Base-by-base conservation (phyloP, 2,797 vertebrate species). In the Bovichtus variegatus region DNA sequence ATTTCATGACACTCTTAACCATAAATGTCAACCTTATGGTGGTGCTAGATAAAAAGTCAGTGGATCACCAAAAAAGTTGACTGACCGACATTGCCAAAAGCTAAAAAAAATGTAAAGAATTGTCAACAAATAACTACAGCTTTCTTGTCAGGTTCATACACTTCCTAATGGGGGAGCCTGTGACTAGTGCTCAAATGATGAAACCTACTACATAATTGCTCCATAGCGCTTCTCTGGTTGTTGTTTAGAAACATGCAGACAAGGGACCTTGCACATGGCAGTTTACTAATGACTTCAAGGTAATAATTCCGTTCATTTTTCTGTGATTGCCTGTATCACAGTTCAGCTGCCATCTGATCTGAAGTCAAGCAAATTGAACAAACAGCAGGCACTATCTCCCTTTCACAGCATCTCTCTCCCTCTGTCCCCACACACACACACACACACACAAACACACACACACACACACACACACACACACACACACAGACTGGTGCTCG, bases 351-450 rank as follows among this genome's bases (percentile, higher is more conserved):
- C 81, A 84, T 92, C 86, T 88, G 89, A 95, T 93, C 87, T 83
- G 80, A 88, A 87, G 78, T 93, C 87, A 81, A 80, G 87, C 87
- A 83, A 89, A 89, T 66, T 89, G 89, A 91, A 91, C 91, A 89
- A 92, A 92, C 86, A 91, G 62, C 74, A 54, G 60, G 68, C 25
- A 0, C 84, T 92, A 89, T 93, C 89, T 81, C 46, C 21, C 50
- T 50, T 62, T 62, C 58, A 70, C 86, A 90, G 79, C 80, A 71
- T 51, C 78, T 57, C 65, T 70, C 59, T 25, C 44, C 18, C 51
- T 34, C 58, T 61, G 57, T 61, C 27, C 74, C 53, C 12, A 51
- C 27, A 34, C 18, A 11, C 15, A 54, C 51, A 29, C 23, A 51
- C 23, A 27, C 25, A 53, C 25, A 16, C 21, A 51, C 49, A 51